Evolutionary conservation across 2,888 invertebrate species (phyloP), one percentile per base, ranked within the genome.

Genomic region (Acleris sparsana): DNA sequence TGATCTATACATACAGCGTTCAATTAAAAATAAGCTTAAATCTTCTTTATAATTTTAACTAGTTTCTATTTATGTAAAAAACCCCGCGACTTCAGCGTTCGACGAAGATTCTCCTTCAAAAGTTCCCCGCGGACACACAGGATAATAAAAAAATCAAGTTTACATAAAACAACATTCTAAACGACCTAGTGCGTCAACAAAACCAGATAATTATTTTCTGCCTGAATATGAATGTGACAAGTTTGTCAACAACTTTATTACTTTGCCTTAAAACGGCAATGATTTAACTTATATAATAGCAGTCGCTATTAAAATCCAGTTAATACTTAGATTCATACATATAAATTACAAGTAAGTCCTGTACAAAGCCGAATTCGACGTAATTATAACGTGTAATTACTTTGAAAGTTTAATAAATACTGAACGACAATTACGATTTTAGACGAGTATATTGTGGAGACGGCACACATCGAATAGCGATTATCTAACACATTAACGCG

Each of bases 401-500:
- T 3, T 44, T 2, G 44, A 44, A 16, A 6, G 13, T n/a, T 46
- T 46, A 46, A 46, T 46, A 46, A 44, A 17, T n/a, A 7, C 18
- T 53, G 2, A 33, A 18, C 33, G 48, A 49, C 56, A 64, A 52
- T 56, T 56, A 63, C 53, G 59, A 67, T 44, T 59, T 48, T 44
- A 46, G n/a, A 62, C 43, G 43, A 44, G 17, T 46, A 58, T 52
- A 58, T 60, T 63, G 33, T 20, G 57, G n/a, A 46, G 61, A 63
- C 33, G 17, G 53, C 55, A 67, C 48, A 66, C 52, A 59, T 68
- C 58, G 62, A 62, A 57, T 58, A 69, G 43, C 55, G 55, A 63
- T 71, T 71, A 71, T 61, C 43, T 63, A 66, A 70, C 58, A 65
- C 51, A 51, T 68, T 69, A 72, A 69, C 68, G 58, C 68, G 70